A percentile compares a stretch with the other conserved stretches of the same genome.
Evolutionary conservation across 2,888 invertebrate genomes (phyloP).

Genomic region (Mystacides longicornis): DNA sequence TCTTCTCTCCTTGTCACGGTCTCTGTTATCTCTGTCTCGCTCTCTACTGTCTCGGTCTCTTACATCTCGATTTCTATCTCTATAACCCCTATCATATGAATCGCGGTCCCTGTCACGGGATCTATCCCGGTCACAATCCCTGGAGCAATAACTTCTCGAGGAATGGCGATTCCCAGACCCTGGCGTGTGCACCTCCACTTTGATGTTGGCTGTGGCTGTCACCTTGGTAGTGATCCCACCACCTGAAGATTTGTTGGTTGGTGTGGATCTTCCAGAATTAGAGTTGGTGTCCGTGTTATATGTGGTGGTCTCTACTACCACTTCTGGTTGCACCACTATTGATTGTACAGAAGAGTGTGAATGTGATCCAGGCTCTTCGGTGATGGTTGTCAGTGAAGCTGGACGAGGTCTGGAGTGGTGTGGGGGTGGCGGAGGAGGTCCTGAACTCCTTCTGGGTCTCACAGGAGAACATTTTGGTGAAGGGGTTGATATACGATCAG

Average conservation of each 20-base stretch:
- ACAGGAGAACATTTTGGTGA: constrained; percentile 60
- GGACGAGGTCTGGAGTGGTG: constrained; percentile 31
- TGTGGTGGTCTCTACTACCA: constrained; percentile 80
- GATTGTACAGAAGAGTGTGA: constrained; percentile 61
- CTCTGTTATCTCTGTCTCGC: constrained; percentile 17
- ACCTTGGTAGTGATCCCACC: constrained; percentile 81
- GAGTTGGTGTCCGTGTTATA: constrained; percentile 53
- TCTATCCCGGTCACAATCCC: constrained; percentile 29
- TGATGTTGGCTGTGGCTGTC: constrained; percentile 92
- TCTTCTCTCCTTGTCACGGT: constrained; percentile 11
- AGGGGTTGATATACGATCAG: constrained; percentile 80
- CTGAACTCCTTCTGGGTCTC: constrained; percentile 34
- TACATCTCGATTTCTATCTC: constrained; percentile 32
- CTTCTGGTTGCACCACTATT: constrained; percentile 88
- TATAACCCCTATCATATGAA: constrained; percentile 24
- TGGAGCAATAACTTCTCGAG: constrained; percentile 44
- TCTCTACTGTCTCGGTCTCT: constrained; percentile 18
- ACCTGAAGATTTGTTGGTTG: constrained; percentile 39
- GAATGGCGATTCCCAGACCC: constrained; percentile 43
- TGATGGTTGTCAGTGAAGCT: constrained; percentile 85
- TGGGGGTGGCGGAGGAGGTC: constrained; percentile 35
- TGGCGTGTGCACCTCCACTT: constrained; percentile 82
- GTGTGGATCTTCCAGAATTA: constrained; percentile 41
- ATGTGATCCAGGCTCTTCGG: constrained; percentile 85
- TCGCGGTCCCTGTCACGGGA: constrained; percentile 37